These are phyloP conservation scores for Aratinga solstitialis DNA, from an alignment of 2,797 vertebrate species.

Conservation along the genomic window DNA sequence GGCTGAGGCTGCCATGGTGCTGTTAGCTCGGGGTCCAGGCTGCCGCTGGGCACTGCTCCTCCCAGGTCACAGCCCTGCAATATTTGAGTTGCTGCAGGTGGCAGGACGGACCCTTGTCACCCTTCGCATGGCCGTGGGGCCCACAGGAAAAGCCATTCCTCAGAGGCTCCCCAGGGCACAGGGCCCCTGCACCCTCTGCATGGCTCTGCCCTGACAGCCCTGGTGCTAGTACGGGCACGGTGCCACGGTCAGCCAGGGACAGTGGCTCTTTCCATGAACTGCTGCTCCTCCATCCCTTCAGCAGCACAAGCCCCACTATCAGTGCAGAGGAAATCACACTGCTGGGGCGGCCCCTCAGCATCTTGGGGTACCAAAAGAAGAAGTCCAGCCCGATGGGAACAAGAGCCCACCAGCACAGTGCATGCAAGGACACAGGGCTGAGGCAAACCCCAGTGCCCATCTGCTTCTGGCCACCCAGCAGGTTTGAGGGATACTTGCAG, in stretches of 20 bases:
- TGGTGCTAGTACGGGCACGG: accelerated
- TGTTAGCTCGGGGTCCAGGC: not conserved
- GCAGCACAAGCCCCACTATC: not conserved
- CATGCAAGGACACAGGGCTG: accelerated
- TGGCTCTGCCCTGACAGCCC: not conserved
- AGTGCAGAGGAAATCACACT: not conserved
- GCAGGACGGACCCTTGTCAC: not conserved
- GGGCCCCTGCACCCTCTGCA: not conserved
- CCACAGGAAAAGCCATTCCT: not conserved
- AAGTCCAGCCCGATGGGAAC: not conserved
- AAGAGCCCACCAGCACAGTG: accelerated
- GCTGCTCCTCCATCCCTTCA: not conserved
- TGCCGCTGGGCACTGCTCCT: not conserved
- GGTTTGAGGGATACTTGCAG: not conserved
- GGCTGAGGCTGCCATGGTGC: not conserved
- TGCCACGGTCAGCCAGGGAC: not conserved
- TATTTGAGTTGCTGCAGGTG: not conserved
- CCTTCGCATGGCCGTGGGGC: accelerated
- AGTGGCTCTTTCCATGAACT: not conserved
- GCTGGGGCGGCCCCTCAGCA: not conserved
- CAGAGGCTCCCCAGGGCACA: not conserved
- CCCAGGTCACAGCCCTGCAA: not conserved
- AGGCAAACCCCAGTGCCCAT: not conserved
- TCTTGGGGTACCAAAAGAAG: not conserved
- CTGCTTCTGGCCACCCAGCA: not conserved